Evolutionary conservation across 2,888 invertebrate species (phyloP), one percentile per base, ranked within the genome.

Genomic region (Kuschelorhynchus macadamiae): DNA sequence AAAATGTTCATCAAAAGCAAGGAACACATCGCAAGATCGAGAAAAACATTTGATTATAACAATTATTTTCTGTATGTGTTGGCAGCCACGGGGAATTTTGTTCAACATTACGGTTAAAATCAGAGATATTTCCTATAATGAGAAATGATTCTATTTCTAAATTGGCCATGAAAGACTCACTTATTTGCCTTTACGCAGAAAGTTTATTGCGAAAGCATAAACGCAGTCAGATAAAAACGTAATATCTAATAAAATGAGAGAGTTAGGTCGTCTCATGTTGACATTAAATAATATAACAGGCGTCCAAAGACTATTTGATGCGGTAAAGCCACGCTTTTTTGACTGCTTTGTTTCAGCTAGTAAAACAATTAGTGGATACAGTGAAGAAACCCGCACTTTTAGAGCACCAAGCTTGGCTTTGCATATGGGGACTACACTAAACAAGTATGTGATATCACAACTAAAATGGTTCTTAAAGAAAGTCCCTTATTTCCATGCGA

Each of bases 231-330:
- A 70, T 74, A 12, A 49, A 62, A 71, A 42, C 9, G 47, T 57
- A 12, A 65, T 72, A n/a, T 74, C 72, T n/a, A 71, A 72, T 39
- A 72, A 72, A 69, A 67, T 72, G 67, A 66, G 72, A 60, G 71
- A 73, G 63, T 21, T 75, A 25, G 71, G 61, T n/a, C 52, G 72
- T 12, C 41, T 55, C 1, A 14, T 39, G 14, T 33, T 55, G 11
- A n/a, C 18, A 0, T 5, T 55, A 55, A 55, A 25, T 30, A 9
- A 41, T 11, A 20, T 61, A 14, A 49, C 67, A 60, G 46, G 56
- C 16, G 67, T 69, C n/a, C 67, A 71, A 30, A 70, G 66, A 52
- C n/a, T 70, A 9, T 67, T 74, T 62, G 69, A 65, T 62, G 64
- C 66, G 7, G 67, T 71, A 18, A 59, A 74, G 50, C 71, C 74